phyloP scores from a whole-genome alignment of 2,113 vertebrate species.

The Oryzias woworae region DNA sequence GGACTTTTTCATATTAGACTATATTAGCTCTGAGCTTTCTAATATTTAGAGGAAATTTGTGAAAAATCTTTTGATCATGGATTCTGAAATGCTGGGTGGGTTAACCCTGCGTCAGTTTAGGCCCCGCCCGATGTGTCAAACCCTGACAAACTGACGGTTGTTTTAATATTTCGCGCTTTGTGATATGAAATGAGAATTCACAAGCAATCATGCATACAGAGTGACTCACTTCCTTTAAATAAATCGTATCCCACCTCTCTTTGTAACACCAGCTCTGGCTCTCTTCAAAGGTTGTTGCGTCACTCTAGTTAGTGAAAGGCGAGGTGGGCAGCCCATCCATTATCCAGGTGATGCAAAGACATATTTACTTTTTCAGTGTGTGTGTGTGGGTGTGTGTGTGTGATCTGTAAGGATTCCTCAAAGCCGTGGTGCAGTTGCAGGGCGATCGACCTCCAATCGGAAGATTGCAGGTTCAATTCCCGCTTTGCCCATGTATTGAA shows the following conservation, averaged over 20 bases:
- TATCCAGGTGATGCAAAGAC: conserved; percentile 47
- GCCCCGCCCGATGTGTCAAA: neutral
- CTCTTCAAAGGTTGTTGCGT: conserved; percentile 3
- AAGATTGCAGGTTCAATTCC: too few species aligned
- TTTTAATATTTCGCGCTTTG: neutral
- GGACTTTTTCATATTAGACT: too few species aligned
- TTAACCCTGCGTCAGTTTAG: too few species aligned
- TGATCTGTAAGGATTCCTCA: neutral
- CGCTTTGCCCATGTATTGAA: too few species aligned
- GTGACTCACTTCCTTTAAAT: conserved; percentile 15
- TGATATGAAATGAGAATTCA: neutral
- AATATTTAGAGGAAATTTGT: too few species aligned
- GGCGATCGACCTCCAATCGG: too few species aligned
- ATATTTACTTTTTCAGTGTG: conserved; percentile 25
- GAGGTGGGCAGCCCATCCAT: conserved; percentile 21
- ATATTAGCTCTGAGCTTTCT: too few species aligned
- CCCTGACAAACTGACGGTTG: neutral
- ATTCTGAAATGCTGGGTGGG: too few species aligned
- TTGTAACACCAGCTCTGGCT: conserved; percentile 12
- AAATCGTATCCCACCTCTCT: neutral
- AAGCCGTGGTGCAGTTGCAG: too few species aligned
- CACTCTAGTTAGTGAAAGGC: conserved; percentile 38
- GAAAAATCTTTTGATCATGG: too few species aligned
- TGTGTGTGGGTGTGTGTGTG: neutral
- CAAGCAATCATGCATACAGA: neutral